Percentiles rank a stretch among this genome's conserved stretches.
Evolutionary conservation across 2,888 invertebrate genomes (phyloP).

Genomic region (Nycteola revayana): DNA sequence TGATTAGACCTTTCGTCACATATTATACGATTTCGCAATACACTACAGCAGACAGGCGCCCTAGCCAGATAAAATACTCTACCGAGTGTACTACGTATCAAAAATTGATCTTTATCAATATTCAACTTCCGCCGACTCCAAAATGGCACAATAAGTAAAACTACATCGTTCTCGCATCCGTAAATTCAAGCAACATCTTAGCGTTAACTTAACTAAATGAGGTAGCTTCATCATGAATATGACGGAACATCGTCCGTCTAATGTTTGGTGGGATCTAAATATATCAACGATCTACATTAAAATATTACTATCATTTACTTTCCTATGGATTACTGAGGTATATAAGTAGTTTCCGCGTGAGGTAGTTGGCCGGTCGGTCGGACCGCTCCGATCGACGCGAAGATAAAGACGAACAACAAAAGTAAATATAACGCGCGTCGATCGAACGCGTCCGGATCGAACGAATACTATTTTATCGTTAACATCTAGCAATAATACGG

Average conservation of each 20-base stretch:
- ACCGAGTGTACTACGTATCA: too few relatives aligned
- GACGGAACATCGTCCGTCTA: conserved; percentile 60
- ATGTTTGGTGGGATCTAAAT: conserved; percentile 78
- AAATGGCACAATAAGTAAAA: conserved; percentile 38
- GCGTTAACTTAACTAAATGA: conserved; percentile 62
- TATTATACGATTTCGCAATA: too few relatives aligned
- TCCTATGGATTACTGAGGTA: conserved; percentile 77
- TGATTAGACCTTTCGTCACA: too few relatives aligned
- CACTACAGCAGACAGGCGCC: too few relatives aligned
- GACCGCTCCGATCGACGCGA: conserved; percentile 11
- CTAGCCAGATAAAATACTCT: too few relatives aligned
- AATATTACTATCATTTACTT: conserved; percentile 43
- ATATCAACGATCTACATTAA: conserved; percentile 63
- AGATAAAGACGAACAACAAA: conserved; percentile 12
- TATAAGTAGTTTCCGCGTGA: conserved; percentile 63
- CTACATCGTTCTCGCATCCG: conserved; percentile 24
- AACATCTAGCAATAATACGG: conserved; percentile 29
- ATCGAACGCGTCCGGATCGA: conserved; percentile 29
- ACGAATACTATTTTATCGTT: conserved; percentile 40
- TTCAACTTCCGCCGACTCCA: conserved; percentile 12
- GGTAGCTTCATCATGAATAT: conserved; percentile 76
- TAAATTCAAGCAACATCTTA: conserved; percentile 41
- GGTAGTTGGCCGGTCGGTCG: conserved; percentile 53
- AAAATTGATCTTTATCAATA: background rate
- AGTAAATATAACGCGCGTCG: conserved; percentile 14